Base-by-base conservation (phyloP, 2,113 vertebrate genomes). In the Oreochromis aureus region DNA sequence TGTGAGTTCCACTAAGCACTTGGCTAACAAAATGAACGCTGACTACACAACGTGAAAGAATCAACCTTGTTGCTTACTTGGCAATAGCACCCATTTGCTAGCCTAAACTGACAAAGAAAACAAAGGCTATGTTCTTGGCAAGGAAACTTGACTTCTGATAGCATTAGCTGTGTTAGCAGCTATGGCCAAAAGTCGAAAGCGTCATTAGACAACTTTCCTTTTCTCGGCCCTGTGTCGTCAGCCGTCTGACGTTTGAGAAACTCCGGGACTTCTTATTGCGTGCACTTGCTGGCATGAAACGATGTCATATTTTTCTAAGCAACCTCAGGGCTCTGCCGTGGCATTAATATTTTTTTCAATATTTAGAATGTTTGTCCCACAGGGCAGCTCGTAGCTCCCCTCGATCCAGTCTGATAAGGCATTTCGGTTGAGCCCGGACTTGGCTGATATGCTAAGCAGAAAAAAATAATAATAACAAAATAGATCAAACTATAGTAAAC, bases 161-260 rank as follows among this genome's bases (percentile, higher is more conserved):
- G 85, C 90, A 55, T 92, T 93, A 91, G 92, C 92, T 46, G 4
- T 8, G 87, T 59, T 93, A 94, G 93, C 87, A 16, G 13, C 73
- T 56, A 79, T 10, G 54, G 85, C 82, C 36, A 39, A 83, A 32
- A 59, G 71, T 56, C 84, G 80, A 46, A 59, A 86, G 87, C 92
- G 91, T 94, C 93, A 86, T 83, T 53, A 82, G 85, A 61, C 90
- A 93, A 95, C 94, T 94, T 95, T 93, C 87, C 82, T 76, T 83
- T 85, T 30, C 83, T 76, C 80, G 73, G 83, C 63, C 88, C n/a
- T 76, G 18, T 69, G 66, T 69, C 78, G 86, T 92, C 88, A 89
- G 85, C 91, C 90, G 84, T 85, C 87, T 79, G 56, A 86, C 76
- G 58, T 81, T 34, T 22, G 24, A 85, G 54, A 69, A 87, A 84